Base-by-base conservation (phyloP, 2,888 invertebrate species). In the Plagiodera versicolora region DNA sequence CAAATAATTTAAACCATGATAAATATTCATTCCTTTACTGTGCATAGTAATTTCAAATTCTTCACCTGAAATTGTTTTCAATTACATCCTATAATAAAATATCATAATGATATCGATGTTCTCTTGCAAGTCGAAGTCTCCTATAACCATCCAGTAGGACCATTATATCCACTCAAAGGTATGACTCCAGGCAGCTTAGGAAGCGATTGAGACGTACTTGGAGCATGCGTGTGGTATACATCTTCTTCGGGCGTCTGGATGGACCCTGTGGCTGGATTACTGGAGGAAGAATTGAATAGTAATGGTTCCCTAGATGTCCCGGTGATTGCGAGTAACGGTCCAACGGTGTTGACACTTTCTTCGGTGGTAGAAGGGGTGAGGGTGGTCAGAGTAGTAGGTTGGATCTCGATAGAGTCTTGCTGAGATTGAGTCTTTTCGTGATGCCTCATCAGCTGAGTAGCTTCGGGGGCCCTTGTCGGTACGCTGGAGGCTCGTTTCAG, bases 121-220 rank as follows among this genome's bases (percentile, higher is more conserved):
- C 16, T n/a, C 5, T 18, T 18, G 2, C 1, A n/a, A 18, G 5
- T 4, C 55, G 11, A 47, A 60, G 8, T 32, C 18, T 44, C 48
- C 61, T 79, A 80, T 69, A 80, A 86, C 90, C 89, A 89, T 69
- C 89, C 89, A 52, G 87, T 83, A 65, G 88, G 86, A 74, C 86
- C 85, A 78, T 87, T 88, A 80, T 89, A 89, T 1, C 89, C 89
- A 79, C 88, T 87, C 72, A 90, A 83, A 69, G 89, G 89, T 75
- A 90, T 89, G 66, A 90, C 87, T 66, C 89, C 89, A 14, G 89
- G 87, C 72, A 90, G 82, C 76, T 87, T 86, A 68, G 87, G 86
- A 72, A 87, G 80, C 17, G 71, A 71, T 24, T 87, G 86, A 11
- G 69, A 66, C 57, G 67, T 66, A 24, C 56, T 47, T 10, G 47